Evolutionary conservation across 2,888 invertebrate genomes (phyloP), one percentile per base, ranked within the genome.

Genomic region (Synergus gifuensis): DNA sequence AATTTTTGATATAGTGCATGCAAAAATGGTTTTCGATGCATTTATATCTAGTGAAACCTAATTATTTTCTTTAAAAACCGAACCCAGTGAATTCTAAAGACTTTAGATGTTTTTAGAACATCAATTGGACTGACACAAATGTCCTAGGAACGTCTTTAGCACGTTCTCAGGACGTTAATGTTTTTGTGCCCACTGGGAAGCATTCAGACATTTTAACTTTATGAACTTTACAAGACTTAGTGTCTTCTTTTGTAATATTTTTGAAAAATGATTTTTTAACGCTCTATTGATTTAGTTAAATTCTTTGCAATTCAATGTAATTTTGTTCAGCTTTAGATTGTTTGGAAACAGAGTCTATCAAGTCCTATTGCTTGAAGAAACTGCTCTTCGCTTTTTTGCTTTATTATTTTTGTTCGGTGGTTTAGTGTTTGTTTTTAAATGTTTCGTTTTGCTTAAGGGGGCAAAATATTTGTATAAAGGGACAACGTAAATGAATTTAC

Each of bases 351-450:
- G 62, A 11, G 28, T 62, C 4, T 12, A 12, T 44, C 44, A 76
- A 16, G n/a, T 77, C 44, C 36, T 77, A 49, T 77, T 46, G 36
- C 58, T 76, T 62, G 28, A 44, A 22, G 16, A 77, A 66, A 36
- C 12, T 44, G 28, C 36, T 22, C 64, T 77, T 44, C 28, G 46
- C 18, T 44, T 40, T 64, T 36, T 73, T 77, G 64, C 64, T 77
- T 63, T 36, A n/a, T 49, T 40, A 22, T 12, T 46, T 46, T 46
- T 40, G 36, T 44, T 64, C n/a, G 28, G 49, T 64, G 40, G 28
- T 77, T 46, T 36, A 22, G 0, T 63, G n/a, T 14, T 28, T 16
- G 12, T 18, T 42, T 66, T 40, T 9, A 44, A 18, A 44, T 66
- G 16, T 44, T 5, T 66, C 18, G n/a, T 44, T 18, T 66, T n/a